Evolutionary conservation across 2,113 vertebrate species (phyloP).

Genomic region (Camelus dromedarius): DNA sequence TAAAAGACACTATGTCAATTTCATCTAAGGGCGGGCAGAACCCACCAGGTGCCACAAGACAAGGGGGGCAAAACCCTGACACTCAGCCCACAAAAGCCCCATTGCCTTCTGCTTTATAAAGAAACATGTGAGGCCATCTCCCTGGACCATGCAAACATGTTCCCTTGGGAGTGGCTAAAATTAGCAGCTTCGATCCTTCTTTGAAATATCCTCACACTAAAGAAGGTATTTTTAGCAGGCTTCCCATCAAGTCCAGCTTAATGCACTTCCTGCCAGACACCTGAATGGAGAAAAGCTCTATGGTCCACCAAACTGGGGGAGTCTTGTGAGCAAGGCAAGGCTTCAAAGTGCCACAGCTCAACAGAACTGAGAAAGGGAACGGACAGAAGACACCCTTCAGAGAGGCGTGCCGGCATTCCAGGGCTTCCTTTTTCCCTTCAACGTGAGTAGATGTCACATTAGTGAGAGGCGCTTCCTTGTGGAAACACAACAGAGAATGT

Average conservation of each 20-base stretch:
- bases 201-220: conserved; percentile 20
- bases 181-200: conserved; percentile 36
- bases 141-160: neutral
- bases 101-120: neutral
- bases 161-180: conserved; percentile 42
- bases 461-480: neutral
- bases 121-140: neutral
- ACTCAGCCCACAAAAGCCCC: neutral
- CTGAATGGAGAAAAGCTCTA: neutral
- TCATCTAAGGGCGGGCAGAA: neutral
- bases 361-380: neutral
- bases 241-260: neutral
- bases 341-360: neutral
- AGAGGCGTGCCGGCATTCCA: neutral
- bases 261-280: conserved; percentile 15
- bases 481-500: conserved; percentile 22
- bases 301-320: neutral
- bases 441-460: neutral
- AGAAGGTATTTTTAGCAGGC: conserved; percentile 40
- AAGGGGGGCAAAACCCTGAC: neutral
- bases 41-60: neutral
- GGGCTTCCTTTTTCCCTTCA: neutral
- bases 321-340: neutral
- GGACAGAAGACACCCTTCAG: neutral
- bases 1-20: neutral